Base-by-base conservation (phyloP, 2,888 invertebrate genomes). In the Hypomecis atomaria region DNA sequence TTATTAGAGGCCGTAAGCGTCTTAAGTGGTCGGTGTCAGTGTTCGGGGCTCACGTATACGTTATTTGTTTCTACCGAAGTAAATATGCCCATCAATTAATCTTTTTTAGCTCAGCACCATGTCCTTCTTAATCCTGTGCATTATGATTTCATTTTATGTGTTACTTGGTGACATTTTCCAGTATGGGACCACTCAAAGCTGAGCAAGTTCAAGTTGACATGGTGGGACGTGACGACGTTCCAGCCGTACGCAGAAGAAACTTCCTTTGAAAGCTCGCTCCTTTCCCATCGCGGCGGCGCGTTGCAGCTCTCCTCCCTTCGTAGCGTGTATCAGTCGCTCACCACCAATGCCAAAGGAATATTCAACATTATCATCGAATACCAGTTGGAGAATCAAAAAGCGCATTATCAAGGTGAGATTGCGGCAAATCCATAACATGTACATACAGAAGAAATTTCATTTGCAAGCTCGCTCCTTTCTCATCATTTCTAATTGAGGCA, bases 111-210 rank as follows among this genome's bases (percentile, higher is more conserved):
- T 23, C 23, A 23, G 23, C 23, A 23, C 23, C 23, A 23, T 23
- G 23, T 23, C 1, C 23, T 23, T 2, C 23, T 3, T 23, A 23
- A 23, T 23, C 23, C 3, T 23, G 23, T 23, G 3, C 23, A n/a
- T 3, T 2, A 23, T 23, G 23, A 23, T 8, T 13, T 8, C 4
- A 45, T 34, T 48, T 48, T 48, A 8, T 6, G 7, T n/a, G 9
- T 44, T 2, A 13, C 23, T 11, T 11, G 11, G 6, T 43, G n/a
- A 6, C 40, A 64, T 45, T 62, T 92, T 93, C 63, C 84, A 97
- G 97, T 98, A 76, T 98, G 98, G 97, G 97, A 98, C 81, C 97
- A 98, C 76, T 94, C 95, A 5, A 97, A 97, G 79, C 88, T 97
- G 36, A 96, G 96, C 75, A 95, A 96, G 77, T 98, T 96, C 76